These are phyloP conservation scores for Diplogasteroides magnus DNA, from an alignment of 1,140 invertebrate genomes.

Conservation along the genomic window DNA sequence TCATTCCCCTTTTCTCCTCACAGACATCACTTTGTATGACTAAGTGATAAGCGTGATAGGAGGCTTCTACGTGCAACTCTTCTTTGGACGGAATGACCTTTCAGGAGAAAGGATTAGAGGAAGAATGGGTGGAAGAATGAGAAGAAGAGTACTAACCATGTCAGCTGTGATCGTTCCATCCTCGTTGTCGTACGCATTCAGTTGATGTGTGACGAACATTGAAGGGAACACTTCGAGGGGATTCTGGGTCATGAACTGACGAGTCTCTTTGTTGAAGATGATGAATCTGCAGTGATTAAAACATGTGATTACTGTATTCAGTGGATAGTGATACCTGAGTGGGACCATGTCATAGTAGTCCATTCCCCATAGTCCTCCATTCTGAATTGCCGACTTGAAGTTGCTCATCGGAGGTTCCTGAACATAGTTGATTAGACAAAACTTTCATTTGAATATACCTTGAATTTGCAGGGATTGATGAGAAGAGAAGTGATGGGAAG, in stretches of 20 bases:
- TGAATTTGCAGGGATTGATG: slow-evolving; percentile 55
- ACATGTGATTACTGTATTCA: slow-evolving; percentile 4
- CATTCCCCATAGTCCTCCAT: slow-evolving; percentile 54
- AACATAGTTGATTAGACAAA: background rate
- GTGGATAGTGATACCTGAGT: slow-evolving; percentile 39
- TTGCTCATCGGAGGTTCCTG: slow-evolving; percentile 47
- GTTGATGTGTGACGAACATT: slow-evolving; percentile 55
- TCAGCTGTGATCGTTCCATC: slow-evolving; percentile 51
- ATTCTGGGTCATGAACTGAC: slow-evolving; percentile 46
- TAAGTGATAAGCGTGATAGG: background rate
- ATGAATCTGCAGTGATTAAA: slow-evolving; percentile 43
- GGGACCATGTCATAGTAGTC: slow-evolving; percentile 56
- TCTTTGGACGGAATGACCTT: too few relatives aligned
- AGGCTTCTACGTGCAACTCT: too few relatives aligned
- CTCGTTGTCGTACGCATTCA: slow-evolving; percentile 48
- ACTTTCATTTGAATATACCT: slow-evolving; percentile 13
- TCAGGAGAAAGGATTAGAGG: too few relatives aligned
- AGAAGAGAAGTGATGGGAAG: slow-evolving; percentile 50
- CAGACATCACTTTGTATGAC: background rate
- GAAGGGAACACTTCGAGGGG: slow-evolving; percentile 55
- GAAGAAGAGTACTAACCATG: slow-evolving; percentile 37
- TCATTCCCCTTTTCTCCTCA: background rate
- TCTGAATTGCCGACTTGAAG: slow-evolving; percentile 40
- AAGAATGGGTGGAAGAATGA: too few relatives aligned
- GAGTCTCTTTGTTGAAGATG: slow-evolving; percentile 49